phyloP scores from a whole-genome alignment of 2,888 invertebrate species.

The Mythimna lalbum region DNA sequence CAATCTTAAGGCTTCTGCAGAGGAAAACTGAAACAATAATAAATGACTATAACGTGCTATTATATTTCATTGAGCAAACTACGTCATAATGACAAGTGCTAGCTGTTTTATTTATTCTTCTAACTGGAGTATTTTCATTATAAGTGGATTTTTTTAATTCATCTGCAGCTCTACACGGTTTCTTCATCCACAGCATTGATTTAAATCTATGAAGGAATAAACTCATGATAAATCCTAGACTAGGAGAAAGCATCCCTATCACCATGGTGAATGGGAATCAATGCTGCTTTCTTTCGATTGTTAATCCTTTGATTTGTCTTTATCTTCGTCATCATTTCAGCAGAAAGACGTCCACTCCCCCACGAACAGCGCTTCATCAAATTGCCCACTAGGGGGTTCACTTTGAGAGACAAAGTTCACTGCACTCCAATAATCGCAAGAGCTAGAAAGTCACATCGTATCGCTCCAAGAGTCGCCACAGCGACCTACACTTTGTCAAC shows the following conservation, averaged over 20 bases:
- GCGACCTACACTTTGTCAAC: too few relatives aligned
- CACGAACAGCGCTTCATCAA: too few relatives aligned
- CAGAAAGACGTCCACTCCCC: too few relatives aligned
- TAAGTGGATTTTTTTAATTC: not conserved
- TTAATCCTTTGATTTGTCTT: not conserved
- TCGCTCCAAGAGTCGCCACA: too few relatives aligned
- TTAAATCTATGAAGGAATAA: not conserved
- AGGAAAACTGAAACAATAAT: slow-evolving; percentile 37
- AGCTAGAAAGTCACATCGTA: too few relatives aligned
- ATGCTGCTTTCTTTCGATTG: not conserved
- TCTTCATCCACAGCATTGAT: not conserved
- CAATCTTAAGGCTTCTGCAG: not conserved
- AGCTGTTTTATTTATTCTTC: not conserved
- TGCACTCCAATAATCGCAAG: too few relatives aligned
- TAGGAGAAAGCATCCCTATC: not conserved
- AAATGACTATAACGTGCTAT: not conserved
- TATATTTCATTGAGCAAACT: slow-evolving; percentile 4
- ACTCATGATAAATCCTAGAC: too few relatives aligned
- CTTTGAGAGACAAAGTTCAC: too few relatives aligned
- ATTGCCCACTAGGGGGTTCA: too few relatives aligned
- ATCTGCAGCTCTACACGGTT: not conserved
- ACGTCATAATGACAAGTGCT: not conserved
- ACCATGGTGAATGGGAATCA: not conserved
- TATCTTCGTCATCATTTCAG: too few relatives aligned
- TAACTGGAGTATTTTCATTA: not conserved